These are phyloP conservation scores for Meda fulgida DNA, from an alignment of 2,797 vertebrate species.

Conservation along the genomic window DNA sequence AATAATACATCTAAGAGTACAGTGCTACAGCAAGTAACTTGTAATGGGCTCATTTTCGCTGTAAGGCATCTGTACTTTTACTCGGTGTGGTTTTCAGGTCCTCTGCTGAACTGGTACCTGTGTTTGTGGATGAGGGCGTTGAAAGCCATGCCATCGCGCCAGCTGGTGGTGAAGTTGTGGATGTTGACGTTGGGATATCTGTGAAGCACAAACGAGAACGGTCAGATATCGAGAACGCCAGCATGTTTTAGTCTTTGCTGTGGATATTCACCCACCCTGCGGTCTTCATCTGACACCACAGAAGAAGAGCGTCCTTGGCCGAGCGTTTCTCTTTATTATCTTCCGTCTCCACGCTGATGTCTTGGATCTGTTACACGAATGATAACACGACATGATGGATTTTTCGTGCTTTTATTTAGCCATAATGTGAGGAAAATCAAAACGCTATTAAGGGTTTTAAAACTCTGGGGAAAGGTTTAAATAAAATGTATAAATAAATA, in stretches of 20 bases:
- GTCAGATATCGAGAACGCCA: neutral
- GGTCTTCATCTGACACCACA: constrained; percentile 99
- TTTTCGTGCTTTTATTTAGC: neutral
- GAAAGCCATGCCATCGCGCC: constrained; percentile 90
- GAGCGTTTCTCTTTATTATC: constrained; percentile 98
- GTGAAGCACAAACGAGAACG: constrained; percentile 37
- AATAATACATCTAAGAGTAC: too few relatives aligned
- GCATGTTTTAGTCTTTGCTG: neutral
- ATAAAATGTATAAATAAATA: neutral
- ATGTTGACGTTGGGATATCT: constrained; percentile 91
- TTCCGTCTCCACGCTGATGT: constrained; percentile 95
- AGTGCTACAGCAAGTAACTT: too few relatives aligned
- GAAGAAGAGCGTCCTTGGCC: constrained; percentile 93
- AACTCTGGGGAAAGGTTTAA: neutral
- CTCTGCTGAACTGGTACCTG: constrained; percentile 45
- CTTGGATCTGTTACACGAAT: constrained; percentile 86
- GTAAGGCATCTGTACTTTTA: neutral
- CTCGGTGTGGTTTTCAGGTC: neutral
- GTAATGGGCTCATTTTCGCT: neutral
- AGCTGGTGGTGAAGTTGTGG: constrained; percentile 90
- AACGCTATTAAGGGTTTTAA: neutral
- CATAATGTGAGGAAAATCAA: neutral
- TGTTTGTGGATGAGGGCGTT: constrained; percentile 75
- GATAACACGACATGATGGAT: neutral
- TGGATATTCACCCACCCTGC: constrained; percentile 83